Base-by-base conservation (phyloP, 2,113 vertebrate genomes). In the Cyanoliseus patagonus region DNA sequence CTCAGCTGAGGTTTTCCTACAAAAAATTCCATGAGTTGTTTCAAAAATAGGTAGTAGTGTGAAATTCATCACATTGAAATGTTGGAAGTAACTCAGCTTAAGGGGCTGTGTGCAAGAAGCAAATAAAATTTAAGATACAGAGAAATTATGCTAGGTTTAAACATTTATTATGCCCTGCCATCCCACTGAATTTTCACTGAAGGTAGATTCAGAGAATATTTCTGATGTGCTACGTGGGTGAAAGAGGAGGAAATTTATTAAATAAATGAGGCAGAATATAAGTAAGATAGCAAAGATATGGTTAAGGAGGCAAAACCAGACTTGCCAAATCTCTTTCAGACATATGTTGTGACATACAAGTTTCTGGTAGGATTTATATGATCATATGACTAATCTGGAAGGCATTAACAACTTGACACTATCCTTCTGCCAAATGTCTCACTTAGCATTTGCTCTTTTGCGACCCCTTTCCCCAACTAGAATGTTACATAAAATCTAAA, bases 321-420 rank as follows among this genome's bases (percentile, higher is more conserved):
- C 13, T 86, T 89, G 15, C 41, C 37, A 81, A 89, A 51, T 46
- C 7, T 82, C 62, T 92, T 70, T 89, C 52, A 89, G 49, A 69
- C 76, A 7, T 55, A 46, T 69, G 30, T 57, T 92, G 63, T 83
- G 84, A 78, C 72, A 51, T 37, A 68, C 13, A 37, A 91, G 17
- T 95, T 91, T 92, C 62, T 88, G 18, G 63, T 88, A 79, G 67
- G 53, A 91, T 33, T 87, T 92, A 59, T 87, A 82, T 77, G 69
- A 76, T 91, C 67, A 68, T 77, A 80, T 91, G 89, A 91, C 82
- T 91, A 87, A 69, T 79, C 53, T 89, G 68, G 63, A 95, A 95
- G 27, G 23, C 42, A 91, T 90, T 95, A 92, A 92, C 39, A 63
- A 57, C 24, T 77, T 92, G 93, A 74, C 72, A 83, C n/a, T 72